Evolutionary conservation across 2,888 invertebrate genomes (phyloP), one percentile per base, ranked within the genome.

Genomic region (Phortica okadai): DNA sequence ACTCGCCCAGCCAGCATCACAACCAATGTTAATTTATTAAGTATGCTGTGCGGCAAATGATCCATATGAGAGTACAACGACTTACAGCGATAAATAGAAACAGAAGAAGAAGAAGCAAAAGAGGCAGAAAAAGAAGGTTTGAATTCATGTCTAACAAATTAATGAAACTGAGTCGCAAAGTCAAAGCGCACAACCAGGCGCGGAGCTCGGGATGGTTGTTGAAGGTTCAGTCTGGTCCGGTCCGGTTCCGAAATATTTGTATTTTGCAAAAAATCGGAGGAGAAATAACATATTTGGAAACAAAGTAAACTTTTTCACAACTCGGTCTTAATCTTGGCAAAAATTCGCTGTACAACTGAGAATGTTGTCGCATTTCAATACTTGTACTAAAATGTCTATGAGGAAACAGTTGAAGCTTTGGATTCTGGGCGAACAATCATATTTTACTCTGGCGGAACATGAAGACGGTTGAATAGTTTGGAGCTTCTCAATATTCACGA

Each of bases 21-120:
- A 83, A 78, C 77, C 86, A 85, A 84, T 85, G 85, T 85, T 87
- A 87, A 85, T 86, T 85, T 85, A 87, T 85, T 85, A 84, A 85
- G 85, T 85, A 45, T 25, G 69, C 44, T 44, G 16, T 45, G 50
- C 45, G 7, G 50, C 16, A 69, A 14, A 50, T 69, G 69, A 69
- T 50, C 69, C 41, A 69, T 21, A 69, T 69, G n/a, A 16, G 25
- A 16, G 59, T 21, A 6, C 21, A 21, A 25, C 25, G 25, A 25
- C 16, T 10, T 21, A 16, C 59, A 6, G 3, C 11, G 25, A 25
- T 2, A 3, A 10, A 21, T 8, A 59, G 41, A 8, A 14, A 6
- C 1, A 21, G 25, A 62, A 62, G 62, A 21, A 56, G n/a, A 10
- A 56, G n/a, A 56, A 14, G 14, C 16, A 16, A 14, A 56, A 56